These are phyloP conservation scores for Thripadectes ignobilis DNA, from an alignment of 2,797 vertebrate genomes.

Conservation along the genomic window DNA sequence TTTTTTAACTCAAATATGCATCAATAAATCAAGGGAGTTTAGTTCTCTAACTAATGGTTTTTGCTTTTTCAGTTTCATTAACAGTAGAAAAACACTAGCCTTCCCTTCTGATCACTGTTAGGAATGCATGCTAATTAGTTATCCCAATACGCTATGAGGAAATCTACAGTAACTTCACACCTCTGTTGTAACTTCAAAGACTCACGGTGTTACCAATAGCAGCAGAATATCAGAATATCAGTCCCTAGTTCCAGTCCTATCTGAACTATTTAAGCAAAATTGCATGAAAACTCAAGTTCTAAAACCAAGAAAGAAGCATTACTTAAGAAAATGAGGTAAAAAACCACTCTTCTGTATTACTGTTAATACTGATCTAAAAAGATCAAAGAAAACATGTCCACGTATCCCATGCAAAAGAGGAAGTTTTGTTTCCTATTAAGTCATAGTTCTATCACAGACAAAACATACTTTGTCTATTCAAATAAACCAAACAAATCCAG, in stretches of 20 bases:
- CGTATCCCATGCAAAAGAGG: not conserved
- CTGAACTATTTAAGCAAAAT: not conserved
- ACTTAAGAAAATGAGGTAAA: not conserved
- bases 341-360: not conserved
- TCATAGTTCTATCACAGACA: not conserved
- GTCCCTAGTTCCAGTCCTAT: not conserved
- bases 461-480: not conserved
- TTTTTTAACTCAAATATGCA: not conserved
- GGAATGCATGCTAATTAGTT: not conserved
- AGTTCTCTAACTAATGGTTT: not conserved
- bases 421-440: not conserved
- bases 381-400: not conserved
- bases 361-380: not conserved
- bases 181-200: not conserved
- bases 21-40: not conserved
- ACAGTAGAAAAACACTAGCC: not conserved
- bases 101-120: not conserved
- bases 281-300: not conserved
- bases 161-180: slow-evolving; percentile 13
- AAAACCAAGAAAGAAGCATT: not conserved
- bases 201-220: not conserved
- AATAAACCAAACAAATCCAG: not conserved
- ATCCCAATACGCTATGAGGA: not conserved
- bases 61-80: not conserved
- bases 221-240: not conserved